Base-by-base conservation (phyloP, 2,888 invertebrate species). In the Hirtodrosophila confusa region DNA sequence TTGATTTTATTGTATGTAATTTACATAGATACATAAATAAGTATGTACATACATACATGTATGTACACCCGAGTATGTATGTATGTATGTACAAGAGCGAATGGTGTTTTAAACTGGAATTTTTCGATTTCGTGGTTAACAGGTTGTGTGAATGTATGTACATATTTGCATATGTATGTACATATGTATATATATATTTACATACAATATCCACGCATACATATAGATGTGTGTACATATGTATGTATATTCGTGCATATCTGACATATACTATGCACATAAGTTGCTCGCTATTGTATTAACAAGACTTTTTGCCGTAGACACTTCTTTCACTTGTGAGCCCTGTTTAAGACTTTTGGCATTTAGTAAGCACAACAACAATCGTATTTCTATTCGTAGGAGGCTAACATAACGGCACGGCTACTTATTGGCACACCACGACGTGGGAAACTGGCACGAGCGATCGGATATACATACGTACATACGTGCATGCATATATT, bases 371-470 rank as follows among this genome's bases (percentile, higher is more conserved):
- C 12, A 29, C 29, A 12, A 11, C 11, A 36, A 36, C 36, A 11
- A 36, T 11, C 11, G 5, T 11, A 39, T 11, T 8, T 31, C 7
- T 31, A 31, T 31, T 31, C 7, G 31, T 4, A 31, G 31, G 31
- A 31, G 31, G 31, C 31, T 31, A 31, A 31, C 9, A 24, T 62
- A 53, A 43, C 41, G 24, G 45, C 10, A 31, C n/a, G 37, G 24
- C 11, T 12, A 29, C 11, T 31, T 43, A 41, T 61, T 48, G 40
- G 36, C 37, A 40, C 35, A 44, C 10, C 23, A 48, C 58, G 11
- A 43, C 41, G 35, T 61, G 54, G 12, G 39, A 53, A 67, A 66
- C 55, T 53, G 33, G 48, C 60, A 43, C 71, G 11, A 61, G 31
- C 37, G 39, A 27, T 56, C 12, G 31, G 23, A 37, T 33, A 61